Conservation (phyloP, 1,140 invertebrate genomes). For the Chrysomallon squamiferum region DNA sequence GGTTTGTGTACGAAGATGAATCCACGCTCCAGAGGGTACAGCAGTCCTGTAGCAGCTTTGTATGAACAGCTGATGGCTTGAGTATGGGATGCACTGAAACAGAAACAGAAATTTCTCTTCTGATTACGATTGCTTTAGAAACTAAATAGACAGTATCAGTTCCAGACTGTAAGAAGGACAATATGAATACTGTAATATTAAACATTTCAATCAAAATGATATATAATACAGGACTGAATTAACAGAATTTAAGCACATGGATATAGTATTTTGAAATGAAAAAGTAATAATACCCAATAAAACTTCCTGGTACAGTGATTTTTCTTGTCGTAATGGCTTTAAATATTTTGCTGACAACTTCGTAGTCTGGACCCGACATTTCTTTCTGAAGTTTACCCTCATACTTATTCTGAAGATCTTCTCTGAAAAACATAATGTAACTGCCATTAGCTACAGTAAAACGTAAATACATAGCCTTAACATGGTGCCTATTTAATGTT, state of each 20-base stretch:
- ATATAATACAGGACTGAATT: too few relatives aligned
- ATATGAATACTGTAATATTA: background rate
- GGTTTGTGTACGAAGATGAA: conserved; percentile 99
- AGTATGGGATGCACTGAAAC: conserved; percentile 83
- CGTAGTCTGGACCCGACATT: conserved; percentile 90
- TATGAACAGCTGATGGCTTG: conserved; percentile 95
- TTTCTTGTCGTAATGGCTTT: conserved; percentile 94
- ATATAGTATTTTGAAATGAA: too few relatives aligned
- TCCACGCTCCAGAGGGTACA: conserved; percentile 98
- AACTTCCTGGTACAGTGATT: conserved; percentile 92
- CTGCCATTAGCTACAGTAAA: background rate
- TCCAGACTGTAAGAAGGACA: background rate
- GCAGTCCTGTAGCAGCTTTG: conserved; percentile 95
- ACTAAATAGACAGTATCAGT: background rate
- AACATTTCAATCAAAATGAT: too few relatives aligned
- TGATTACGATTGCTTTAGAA: background rate
- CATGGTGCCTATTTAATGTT: too few relatives aligned
- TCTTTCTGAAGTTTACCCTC: conserved; percentile 92
- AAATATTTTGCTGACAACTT: conserved; percentile 95
- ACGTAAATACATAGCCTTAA: too few relatives aligned
- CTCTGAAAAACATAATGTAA: conserved; percentile 64
- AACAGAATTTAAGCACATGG: too few relatives aligned
- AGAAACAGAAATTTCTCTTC: background rate
- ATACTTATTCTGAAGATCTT: conserved; percentile 93
- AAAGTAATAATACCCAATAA: conserved; percentile 82